Conservation (phyloP, 2,113 vertebrate genomes). For the Danio rerio region GRCz12tu NC_133185.1:2072501-2073000, state of each 20-base stretch:
- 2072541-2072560: slow-evolving; percentile 11
- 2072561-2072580: neutral
- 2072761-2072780: neutral
- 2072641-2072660: neutral
- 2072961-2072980: neutral
- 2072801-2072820: too few relatives aligned
- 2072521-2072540: neutral
- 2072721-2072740: neutral
- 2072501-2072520: neutral
- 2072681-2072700: neutral
- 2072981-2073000: slow-evolving; percentile 5
- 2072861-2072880: neutral
- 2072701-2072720: slow-evolving; percentile 16
- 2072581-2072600: too few relatives aligned
- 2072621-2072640: neutral
- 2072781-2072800: slow-evolving; percentile 7
- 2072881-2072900: neutral
- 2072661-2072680: slow-evolving; percentile 4
- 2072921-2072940: slow-evolving; percentile 10
- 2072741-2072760: slow-evolving; percentile 9
- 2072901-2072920: neutral
- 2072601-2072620: neutral
- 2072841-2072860: too few relatives aligned
- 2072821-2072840: neutral
- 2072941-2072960: neutral